Percentiles rank a stretch among this genome's conserved stretches.
phyloP scores from a whole-genome alignment of 1,140 invertebrate genomes.

The Asbolus verrucosus region DNA sequence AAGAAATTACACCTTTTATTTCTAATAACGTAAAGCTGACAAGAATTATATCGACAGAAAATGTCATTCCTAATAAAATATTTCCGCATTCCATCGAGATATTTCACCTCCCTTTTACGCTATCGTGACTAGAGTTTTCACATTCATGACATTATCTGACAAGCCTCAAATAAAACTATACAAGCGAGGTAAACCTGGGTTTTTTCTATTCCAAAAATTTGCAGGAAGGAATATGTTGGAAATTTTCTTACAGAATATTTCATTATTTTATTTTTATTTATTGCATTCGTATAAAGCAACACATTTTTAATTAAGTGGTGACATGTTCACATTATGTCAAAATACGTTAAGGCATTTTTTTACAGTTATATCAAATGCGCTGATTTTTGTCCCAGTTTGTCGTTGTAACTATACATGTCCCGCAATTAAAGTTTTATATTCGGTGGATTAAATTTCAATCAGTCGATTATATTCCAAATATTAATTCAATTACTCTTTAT shows the following conservation, averaged over 20 bases:
- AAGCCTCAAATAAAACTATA: constrained; percentile 34
- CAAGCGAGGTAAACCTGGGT: not conserved
- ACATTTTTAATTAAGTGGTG: too few species aligned
- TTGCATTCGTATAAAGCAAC: too few species aligned
- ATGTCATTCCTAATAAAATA: constrained; percentile 32
- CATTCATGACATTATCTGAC: constrained; percentile 29
- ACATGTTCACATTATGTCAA: too few species aligned
- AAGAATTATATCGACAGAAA: constrained; percentile 28
- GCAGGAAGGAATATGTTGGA: not conserved
- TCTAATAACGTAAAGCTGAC: constrained; percentile 2
- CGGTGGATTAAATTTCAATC: too few species aligned
- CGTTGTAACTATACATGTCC: too few species aligned
- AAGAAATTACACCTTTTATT: not conserved
- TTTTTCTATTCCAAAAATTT: constrained; percentile 13
- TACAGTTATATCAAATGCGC: too few species aligned
- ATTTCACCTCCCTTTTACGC: constrained; percentile 28
- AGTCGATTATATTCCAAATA: too few species aligned
- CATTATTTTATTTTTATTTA: constrained; percentile 2
- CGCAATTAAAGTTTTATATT: too few species aligned
- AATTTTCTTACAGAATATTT: not conserved
- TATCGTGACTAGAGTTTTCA: constrained; percentile 26
- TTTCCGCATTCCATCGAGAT: constrained; percentile 25
- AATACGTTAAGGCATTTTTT: too few species aligned
- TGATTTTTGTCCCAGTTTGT: too few species aligned
- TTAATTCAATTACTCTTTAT: too few species aligned